Evolutionary conservation across 2,113 vertebrate genomes (phyloP), one percentile per base, ranked within the genome.

Genomic region (Pyrgilauda ruficollis): DNA sequence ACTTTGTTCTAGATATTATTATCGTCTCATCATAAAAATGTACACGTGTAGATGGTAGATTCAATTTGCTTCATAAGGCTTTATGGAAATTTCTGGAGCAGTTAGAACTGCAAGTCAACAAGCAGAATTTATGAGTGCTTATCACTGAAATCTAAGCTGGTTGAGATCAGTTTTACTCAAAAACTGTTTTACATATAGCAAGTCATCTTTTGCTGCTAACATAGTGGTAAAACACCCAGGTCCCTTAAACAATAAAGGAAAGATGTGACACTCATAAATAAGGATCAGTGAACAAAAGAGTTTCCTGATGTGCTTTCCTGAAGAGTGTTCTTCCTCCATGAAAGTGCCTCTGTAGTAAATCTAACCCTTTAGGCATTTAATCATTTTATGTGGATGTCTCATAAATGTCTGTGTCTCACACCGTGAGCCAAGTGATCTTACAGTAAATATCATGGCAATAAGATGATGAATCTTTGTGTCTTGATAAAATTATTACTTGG

Each of bases 381-480:
- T 95, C 69, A 94, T 94, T 96, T 82, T 30, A 53, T 68, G 49
- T 53, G 66, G 52, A 61, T 91, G 81, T 64, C 73, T 97, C 1
- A 0, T 87, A 95, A 97, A 94, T 92, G 69, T 84, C 94, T 92
- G 52, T 64, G 89, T 21, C 47, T 94, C 64, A 87, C 73, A 55
- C 21, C 61, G 76, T 43, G 61, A 95, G 35, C 47, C 80, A 74
- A 88, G 50, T 44, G 83, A 87, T 95, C 68, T 87, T 61, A 89
- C 43, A 47, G 76, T 87, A 97, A 97, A 95, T 95, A 93, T 55
- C 79, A 93, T 39, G 69, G 69, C 76, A 93, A 89, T 78, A 92
- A 81, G n/a, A 87, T 90, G 86, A 96, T 95, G 72, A 84, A 93
- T 94, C 83, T 92, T 88, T 78, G 58, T 94, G 92, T 89, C 90